phyloP scores from a whole-genome alignment of 2,888 invertebrate genomes.

The Euclidia mi region DNA sequence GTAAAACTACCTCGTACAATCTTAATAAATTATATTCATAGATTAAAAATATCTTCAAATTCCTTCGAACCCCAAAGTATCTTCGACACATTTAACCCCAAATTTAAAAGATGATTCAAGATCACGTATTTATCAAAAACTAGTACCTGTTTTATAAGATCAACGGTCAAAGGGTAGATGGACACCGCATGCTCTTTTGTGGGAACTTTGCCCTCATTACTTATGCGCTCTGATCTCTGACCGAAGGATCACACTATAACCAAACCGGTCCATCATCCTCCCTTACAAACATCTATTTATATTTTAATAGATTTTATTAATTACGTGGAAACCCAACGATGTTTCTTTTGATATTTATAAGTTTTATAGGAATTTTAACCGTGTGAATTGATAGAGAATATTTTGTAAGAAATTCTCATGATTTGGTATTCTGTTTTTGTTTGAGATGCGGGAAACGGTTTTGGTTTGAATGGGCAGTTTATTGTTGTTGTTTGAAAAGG shows the following conservation, averaged over 20 bases:
- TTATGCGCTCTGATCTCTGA: slow-evolving; percentile 73
- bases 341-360: slow-evolving; percentile 51
- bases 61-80: slow-evolving; percentile 19
- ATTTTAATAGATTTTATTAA: slow-evolving; percentile 70
- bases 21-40: no score
- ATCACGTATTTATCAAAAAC: slow-evolving; percentile 46
- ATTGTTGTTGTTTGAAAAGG: no score
- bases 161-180: slow-evolving; percentile 79
- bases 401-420: slow-evolving; percentile 31
- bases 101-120: slow-evolving; percentile 18
- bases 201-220: slow-evolving; percentile 67
- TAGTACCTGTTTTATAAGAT: slow-evolving; percentile 69
- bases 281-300: slow-evolving; percentile 68
- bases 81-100: slow-evolving; percentile 13
- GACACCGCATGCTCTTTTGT: slow-evolving; percentile 76
- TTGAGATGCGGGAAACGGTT: background rate
- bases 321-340: slow-evolving; percentile 68
- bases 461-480: background rate
- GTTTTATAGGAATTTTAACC: slow-evolving; percentile 25
- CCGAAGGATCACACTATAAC: slow-evolving; percentile 75
- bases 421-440: slow-evolving; percentile 18
- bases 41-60: background rate
- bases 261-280: slow-evolving; percentile 73
- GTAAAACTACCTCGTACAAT: no score
- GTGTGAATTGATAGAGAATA: slow-evolving; percentile 34